Evolutionary conservation across 2,888 invertebrate genomes (phyloP).

Genomic region (Drosophila falleni): DNA sequence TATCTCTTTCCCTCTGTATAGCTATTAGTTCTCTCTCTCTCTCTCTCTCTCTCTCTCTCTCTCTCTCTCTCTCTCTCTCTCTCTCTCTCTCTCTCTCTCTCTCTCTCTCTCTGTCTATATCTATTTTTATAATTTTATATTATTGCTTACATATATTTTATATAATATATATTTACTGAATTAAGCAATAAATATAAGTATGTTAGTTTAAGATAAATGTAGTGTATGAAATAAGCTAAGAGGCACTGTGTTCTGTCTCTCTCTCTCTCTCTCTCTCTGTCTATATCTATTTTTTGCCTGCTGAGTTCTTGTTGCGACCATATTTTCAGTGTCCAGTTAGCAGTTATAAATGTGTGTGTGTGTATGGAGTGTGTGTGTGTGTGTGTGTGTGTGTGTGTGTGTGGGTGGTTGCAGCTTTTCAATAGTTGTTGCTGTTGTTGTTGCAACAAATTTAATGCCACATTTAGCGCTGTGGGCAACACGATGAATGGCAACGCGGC

Average conservation of each 20-base stretch:
- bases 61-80: too few relatives aligned
- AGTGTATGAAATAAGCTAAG: too few relatives aligned
- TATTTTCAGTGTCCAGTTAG: slow-evolving; percentile 75
- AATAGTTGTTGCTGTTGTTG: slow-evolving; percentile 43
- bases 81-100: too few relatives aligned
- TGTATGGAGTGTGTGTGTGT: slow-evolving; percentile 23
- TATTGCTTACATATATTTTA: too few relatives aligned
- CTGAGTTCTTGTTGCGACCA: slow-evolving; percentile 47
- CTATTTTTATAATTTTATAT: too few relatives aligned
- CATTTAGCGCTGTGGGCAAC: slow-evolving; percentile 68
- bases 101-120: too few relatives aligned
- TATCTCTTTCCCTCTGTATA: too few relatives aligned
- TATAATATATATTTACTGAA: too few relatives aligned
- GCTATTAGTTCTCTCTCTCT: neutral
- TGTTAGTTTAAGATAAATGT: too few relatives aligned
- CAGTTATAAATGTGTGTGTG: slow-evolving; percentile 41
- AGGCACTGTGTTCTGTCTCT: neutral
- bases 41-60: neutral
- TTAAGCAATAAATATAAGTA: too few relatives aligned
- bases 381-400: slow-evolving; percentile 11
- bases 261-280: neutral
- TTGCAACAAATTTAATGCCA: slow-evolving; percentile 74
- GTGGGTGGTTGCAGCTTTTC: slow-evolving; percentile 26
- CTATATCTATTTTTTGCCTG: slow-evolving; percentile 12
- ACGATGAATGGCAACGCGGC: slow-evolving; percentile 56